Evolutionary conservation across 2,113 vertebrate genomes (phyloP).

Genomic region (Natator depressus): DNA sequence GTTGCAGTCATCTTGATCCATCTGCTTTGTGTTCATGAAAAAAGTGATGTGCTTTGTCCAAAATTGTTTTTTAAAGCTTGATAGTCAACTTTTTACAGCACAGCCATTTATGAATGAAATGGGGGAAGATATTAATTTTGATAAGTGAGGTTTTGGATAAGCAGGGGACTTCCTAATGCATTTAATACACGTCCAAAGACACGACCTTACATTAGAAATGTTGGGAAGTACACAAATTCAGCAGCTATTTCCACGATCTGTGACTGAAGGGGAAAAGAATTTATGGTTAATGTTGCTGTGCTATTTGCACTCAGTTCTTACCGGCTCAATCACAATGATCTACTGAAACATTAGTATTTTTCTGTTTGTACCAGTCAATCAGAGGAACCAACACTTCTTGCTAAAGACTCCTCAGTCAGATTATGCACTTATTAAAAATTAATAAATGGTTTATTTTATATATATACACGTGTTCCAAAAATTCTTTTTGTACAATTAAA

Average conservation of each 20-base stretch:
- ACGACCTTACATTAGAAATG: neutral
- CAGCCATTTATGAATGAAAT: neutral
- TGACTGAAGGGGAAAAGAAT: neutral
- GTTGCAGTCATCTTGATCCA: constrained; percentile 45
- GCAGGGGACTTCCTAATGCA: neutral
- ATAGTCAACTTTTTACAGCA: neutral
- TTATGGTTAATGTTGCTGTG: neutral
- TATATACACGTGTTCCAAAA: constrained; percentile 88
- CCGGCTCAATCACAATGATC: neutral
- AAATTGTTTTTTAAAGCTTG: neutral
- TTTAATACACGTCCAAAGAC: neutral
- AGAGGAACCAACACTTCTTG: constrained; percentile 40
- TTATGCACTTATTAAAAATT: constrained; percentile 78
- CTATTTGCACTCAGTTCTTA: neutral
- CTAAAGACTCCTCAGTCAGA: constrained; percentile 70
- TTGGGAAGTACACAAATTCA: neutral
- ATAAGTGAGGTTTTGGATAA: neutral
- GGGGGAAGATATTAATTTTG: constrained; percentile 1
- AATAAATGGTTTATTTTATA: constrained; percentile 91
- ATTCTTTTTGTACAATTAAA: constrained; percentile 88
- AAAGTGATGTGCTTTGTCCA: neutral
- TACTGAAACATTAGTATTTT: neutral
- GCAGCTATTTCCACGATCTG: neutral
- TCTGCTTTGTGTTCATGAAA: neutral
- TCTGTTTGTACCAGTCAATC: constrained; percentile 7